These are phyloP conservation scores for Leucozona laternaria DNA, from an alignment of 2,888 invertebrate genomes.

Conservation along the genomic window DNA sequence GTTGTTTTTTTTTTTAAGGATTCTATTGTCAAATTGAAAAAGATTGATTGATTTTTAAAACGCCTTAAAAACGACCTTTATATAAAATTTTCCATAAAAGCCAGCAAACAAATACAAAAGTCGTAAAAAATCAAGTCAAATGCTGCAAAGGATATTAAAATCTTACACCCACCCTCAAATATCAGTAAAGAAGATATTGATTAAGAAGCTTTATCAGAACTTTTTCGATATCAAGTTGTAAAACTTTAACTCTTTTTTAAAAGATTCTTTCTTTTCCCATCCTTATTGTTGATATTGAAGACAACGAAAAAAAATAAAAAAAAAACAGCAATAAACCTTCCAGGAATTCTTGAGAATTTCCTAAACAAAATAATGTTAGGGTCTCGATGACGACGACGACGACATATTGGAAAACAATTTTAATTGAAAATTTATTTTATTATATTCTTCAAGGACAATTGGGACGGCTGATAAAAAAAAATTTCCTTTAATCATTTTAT, in stretches of 20 bases:
- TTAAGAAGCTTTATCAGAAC: conserved; percentile 3
- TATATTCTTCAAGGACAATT: not conserved
- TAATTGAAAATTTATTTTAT: conserved; percentile 10
- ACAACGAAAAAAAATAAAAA: not conserved
- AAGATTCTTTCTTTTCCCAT: not conserved
- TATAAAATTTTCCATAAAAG: not conserved
- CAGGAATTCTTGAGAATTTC: not conserved
- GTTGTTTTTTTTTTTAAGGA: not conserved
- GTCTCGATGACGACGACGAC: not conserved
- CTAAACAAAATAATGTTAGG: not conserved
- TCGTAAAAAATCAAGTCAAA: conserved; percentile 8
- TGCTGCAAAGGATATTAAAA: not conserved
- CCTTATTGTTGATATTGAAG: not conserved
- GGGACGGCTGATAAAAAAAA: not conserved
- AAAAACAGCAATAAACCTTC: not conserved
- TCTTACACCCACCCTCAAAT: not conserved
- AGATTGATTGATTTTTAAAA: conserved; percentile 4
- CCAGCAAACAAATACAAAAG: not conserved
- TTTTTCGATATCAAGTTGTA: conserved; percentile 35
- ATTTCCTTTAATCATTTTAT: not conserved
- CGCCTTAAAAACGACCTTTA: not conserved
- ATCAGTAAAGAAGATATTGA: not conserved
- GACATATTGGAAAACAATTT: conserved; percentile 7
- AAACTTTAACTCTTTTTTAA: conserved; percentile 15
- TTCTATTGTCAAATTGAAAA: not conserved